Conservation (phyloP, 2,888 invertebrate species). For the Leptarthrus brevirostris region DNA sequence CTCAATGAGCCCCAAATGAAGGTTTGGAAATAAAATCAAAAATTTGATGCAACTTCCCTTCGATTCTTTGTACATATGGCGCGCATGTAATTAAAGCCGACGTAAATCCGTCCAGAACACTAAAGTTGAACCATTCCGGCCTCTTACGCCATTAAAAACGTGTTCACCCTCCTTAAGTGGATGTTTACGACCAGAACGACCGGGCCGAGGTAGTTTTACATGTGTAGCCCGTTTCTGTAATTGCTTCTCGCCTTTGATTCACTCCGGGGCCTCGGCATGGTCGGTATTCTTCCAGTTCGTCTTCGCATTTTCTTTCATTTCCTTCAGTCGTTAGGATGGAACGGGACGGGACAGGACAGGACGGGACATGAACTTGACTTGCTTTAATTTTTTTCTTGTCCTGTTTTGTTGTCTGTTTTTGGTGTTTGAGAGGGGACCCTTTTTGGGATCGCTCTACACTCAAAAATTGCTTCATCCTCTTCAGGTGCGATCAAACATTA, state of each 20-base stretch:
- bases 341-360: too few relatives aligned
- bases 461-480: too few relatives aligned
- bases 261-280: background rate
- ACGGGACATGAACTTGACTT: too few relatives aligned
- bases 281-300: background rate
- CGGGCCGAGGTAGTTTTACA: constrained; percentile 32
- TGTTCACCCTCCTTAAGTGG: constrained; percentile 42
- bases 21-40: too few relatives aligned
- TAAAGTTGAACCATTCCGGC: background rate
- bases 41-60: background rate
- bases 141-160: constrained; percentile 27
- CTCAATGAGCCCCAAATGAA: too few relatives aligned
- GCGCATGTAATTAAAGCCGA: constrained; percentile 3
- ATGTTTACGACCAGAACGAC: constrained; percentile 41
- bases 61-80: background rate
- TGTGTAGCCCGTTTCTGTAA: constrained; percentile 38
- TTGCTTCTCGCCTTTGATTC: constrained; percentile 37
- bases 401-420: too few relatives aligned
- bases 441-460: too few relatives aligned
- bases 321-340: too few relatives aligned
- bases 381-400: too few relatives aligned
- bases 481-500: background rate
- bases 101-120: background rate
- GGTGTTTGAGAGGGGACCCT: too few relatives aligned
- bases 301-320: background rate